A percentile compares a stretch with the other conserved stretches of the same genome.
These are phyloP conservation scores for Pedionomus torquatus DNA, from an alignment of 2,113 vertebrate species.

Conservation along the genomic window DNA sequence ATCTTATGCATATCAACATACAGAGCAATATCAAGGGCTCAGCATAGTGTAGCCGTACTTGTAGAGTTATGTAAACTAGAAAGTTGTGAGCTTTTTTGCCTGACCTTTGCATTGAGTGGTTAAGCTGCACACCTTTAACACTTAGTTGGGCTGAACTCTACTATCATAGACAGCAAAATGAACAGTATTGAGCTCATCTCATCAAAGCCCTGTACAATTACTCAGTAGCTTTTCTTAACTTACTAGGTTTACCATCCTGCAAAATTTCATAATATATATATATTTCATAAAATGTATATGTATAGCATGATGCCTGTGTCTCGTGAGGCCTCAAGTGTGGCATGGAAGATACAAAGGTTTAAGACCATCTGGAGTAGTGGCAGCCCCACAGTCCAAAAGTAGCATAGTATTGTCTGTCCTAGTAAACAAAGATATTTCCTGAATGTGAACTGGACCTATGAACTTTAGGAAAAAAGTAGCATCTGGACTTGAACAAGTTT, in stretches of 20 bases:
- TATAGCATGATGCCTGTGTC: background rate
- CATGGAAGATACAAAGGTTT: background rate
- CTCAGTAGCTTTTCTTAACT: background rate
- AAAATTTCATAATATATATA: background rate
- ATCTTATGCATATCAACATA: background rate
- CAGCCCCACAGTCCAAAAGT: background rate
- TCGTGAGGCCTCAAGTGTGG: background rate
- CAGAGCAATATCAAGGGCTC: background rate
- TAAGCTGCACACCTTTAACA: background rate
- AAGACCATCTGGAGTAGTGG: background rate
- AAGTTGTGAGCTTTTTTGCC: background rate
- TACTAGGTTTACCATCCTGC: background rate
- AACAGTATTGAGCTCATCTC: background rate
- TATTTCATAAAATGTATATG: background rate
- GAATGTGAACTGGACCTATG: background rate
- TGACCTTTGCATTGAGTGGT: background rate
- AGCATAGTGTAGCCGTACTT: accelerated
- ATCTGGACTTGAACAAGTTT: background rate
- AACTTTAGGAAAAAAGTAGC: background rate
- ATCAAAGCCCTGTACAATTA: background rate
- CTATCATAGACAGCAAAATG: background rate
- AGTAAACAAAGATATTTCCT: background rate
- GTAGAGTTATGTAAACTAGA: background rate
- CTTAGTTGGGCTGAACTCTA: background rate
- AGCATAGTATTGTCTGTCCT: background rate